Conservation (phyloP, 2,113 vertebrate genomes). For the Jacana jacana region DNA sequence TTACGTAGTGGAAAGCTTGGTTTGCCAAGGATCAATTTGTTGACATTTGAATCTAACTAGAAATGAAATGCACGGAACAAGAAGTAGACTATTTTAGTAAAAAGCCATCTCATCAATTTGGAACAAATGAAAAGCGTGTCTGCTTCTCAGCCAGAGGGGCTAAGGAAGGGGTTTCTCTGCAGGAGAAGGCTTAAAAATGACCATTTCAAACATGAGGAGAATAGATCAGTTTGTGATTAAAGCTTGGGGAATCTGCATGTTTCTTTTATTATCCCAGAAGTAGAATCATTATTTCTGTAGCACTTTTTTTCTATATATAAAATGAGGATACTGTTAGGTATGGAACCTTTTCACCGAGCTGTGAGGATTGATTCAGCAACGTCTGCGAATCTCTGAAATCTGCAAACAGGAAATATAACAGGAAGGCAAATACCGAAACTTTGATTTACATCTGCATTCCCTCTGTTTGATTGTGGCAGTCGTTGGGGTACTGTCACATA, state of each 20-base stretch:
- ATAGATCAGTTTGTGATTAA: background rate
- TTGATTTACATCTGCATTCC: background rate
- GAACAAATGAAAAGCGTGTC: background rate
- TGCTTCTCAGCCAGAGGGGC: background rate
- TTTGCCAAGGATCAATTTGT: slow-evolving; percentile 72
- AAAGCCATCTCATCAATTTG: slow-evolving; percentile 15
- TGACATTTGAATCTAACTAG: slow-evolving; percentile 42
- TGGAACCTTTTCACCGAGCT: background rate
- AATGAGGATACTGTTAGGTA: background rate
- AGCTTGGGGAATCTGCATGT: background rate
- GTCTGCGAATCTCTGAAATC: background rate
- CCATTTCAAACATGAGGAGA: background rate
- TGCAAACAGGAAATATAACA: background rate
- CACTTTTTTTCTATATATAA: background rate
- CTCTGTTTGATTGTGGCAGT: background rate
- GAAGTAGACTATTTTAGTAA: slow-evolving; percentile 10
- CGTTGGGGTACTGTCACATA: background rate
- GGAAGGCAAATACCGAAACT: background rate
- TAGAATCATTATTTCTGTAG: background rate
- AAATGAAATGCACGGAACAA: background rate
- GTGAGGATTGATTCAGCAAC: background rate
- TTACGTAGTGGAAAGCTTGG: slow-evolving; percentile 45
- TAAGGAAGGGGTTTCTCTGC: background rate
- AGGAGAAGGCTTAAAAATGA: background rate
- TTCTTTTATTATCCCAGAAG: background rate